Conservation (phyloP, 2,888 invertebrate genomes). For the Ganaspis brasiliensis region DNA sequence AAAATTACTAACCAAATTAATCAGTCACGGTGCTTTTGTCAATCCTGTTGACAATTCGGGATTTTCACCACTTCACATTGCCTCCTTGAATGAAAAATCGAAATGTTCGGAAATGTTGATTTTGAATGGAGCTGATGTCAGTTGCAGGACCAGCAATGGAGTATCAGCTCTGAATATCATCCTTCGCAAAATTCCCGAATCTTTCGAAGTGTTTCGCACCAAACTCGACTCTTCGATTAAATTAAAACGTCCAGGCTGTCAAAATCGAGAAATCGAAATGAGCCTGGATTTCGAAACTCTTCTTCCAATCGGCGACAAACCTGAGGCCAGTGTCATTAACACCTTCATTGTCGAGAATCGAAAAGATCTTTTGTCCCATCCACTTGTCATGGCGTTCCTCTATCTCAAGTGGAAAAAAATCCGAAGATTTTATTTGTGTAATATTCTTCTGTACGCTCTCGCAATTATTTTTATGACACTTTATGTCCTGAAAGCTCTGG, state of each 20-base stretch:
- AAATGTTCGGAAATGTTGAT: slow-evolving; percentile 80
- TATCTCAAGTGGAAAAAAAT: slow-evolving; percentile 81
- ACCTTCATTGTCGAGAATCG: slow-evolving; percentile 80
- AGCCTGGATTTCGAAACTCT: slow-evolving; percentile 77
- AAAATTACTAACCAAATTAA: slow-evolving; percentile 72
- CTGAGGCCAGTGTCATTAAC: slow-evolving; percentile 80
- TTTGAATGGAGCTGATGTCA: slow-evolving; percentile 80
- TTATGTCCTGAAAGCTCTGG: slow-evolving; percentile 75
- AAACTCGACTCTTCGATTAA: slow-evolving; percentile 78
- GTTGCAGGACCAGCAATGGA: slow-evolving; percentile 80
- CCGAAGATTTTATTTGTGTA: slow-evolving; percentile 79
- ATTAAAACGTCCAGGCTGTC: slow-evolving; percentile 73
- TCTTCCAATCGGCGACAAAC: slow-evolving; percentile 75
- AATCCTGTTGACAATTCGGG: slow-evolving; percentile 78
- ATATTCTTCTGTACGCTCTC: slow-evolving; percentile 75
- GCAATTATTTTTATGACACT: slow-evolving; percentile 77
- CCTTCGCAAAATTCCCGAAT: slow-evolving; percentile 80
- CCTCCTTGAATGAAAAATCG: slow-evolving; percentile 80
- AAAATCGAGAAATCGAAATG: slow-evolving; percentile 78
- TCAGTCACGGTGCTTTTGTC: slow-evolving; percentile 74
- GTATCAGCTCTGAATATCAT: slow-evolving; percentile 80
- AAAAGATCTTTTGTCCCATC: slow-evolving; percentile 80
- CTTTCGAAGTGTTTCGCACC: slow-evolving; percentile 78
- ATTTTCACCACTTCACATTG: slow-evolving; percentile 81
- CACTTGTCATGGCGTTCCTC: slow-evolving; percentile 81